Conservation (phyloP, 2,797 vertebrate genomes). For the Falco biarmicus region DNA sequence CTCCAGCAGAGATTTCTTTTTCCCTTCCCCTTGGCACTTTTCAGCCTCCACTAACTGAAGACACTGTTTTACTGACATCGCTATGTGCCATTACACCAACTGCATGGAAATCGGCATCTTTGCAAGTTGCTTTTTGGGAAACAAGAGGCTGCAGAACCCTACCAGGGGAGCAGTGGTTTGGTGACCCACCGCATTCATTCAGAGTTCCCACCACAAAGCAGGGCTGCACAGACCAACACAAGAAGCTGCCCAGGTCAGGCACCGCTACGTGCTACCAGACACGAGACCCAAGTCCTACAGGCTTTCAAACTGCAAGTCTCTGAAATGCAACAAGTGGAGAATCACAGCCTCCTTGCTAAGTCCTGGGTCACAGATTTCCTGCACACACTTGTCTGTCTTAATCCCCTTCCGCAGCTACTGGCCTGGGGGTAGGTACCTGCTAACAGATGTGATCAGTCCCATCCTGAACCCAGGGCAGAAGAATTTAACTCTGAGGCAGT, state of each 20-base stretch:
- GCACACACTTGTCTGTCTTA: neutral
- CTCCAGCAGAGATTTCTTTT: neutral
- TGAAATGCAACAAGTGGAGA: neutral
- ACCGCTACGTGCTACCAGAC: neutral
- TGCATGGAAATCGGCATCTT: neutral
- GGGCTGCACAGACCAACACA: neutral
- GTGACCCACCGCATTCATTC: neutral
- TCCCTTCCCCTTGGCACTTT: neutral
- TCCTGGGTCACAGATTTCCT: neutral
- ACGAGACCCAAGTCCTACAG: neutral
- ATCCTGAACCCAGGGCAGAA: neutral
- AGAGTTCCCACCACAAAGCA: neutral
- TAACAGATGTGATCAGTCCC: neutral
- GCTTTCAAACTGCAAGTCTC: neutral
- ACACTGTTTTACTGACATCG: neutral
- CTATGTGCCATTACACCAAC: neutral
- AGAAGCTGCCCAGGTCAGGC: neutral
- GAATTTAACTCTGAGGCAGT: neutral
- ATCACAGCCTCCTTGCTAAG: neutral
- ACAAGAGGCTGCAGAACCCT: neutral
- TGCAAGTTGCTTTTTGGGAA: neutral
- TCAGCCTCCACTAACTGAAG: neutral
- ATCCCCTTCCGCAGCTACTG: neutral
- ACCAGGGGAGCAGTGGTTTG: neutral
- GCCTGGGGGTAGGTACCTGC: neutral